Base-by-base conservation (phyloP, 2,888 invertebrate genomes). In the Lepidochitona cinerea region DNA sequence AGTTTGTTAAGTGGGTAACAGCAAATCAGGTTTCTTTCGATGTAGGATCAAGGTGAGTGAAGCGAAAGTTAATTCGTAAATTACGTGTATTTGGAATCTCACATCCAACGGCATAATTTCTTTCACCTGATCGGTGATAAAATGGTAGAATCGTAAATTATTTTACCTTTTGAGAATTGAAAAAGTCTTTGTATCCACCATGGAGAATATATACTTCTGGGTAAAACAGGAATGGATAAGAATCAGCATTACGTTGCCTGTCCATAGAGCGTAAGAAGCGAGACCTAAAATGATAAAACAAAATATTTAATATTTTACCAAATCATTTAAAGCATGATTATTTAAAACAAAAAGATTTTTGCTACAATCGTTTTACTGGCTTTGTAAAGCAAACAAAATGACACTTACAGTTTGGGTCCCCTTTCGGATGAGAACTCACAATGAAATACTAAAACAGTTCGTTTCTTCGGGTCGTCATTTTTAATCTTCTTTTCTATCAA, bases 341-440 rank as follows among this genome's bases (percentile, higher is more conserved):
- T n/a, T n/a, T n/a, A n/a, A n/a, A n/a, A n/a, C n/a, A n/a, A n/a
- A n/a, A n/a, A n/a, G n/a, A n/a, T n/a, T n/a, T n/a, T n/a, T n/a
- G n/a, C n/a, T n/a, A n/a, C n/a, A n/a, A n/a, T n/a, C n/a, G n/a
- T n/a, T n/a, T n/a, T n/a, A n/a, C n/a, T n/a, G n/a, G n/a, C n/a
- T n/a, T n/a, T 67, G 23, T 32, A 35, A 37, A 68, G 23, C 35
- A 33, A 5, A 5, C 14, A 54, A 52, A 23, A 49, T 4, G 26
- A 4, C 7, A 93, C 95, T 95, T 92, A 97, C 94, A 98, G 92
- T 84, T 94, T 95, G 0, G 98, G 98, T 1, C 97, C 98, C 71
- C 98, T 93, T 91, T 98, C 96, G 72, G 96, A 94, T 0, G 97
- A 97, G 92, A 97, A 98, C 91, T 99, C 98, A 91, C 98, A 99